Base-by-base conservation (phyloP, 2,797 vertebrate genomes). In the Microchirus variegatus region DNA sequence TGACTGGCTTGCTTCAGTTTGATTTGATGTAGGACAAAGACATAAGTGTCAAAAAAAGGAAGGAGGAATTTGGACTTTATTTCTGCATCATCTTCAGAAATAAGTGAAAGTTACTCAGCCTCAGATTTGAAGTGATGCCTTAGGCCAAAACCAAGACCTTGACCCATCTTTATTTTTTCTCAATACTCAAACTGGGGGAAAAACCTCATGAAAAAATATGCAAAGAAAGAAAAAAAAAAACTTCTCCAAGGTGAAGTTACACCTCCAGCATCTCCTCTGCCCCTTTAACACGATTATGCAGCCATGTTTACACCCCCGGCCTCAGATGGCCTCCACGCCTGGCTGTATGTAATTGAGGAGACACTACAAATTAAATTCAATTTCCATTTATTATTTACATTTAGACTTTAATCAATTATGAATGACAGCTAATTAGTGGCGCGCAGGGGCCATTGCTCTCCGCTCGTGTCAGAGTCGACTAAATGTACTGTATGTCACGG, bases 371-470 rank as follows among this genome's bases (percentile, higher is more conserved):
- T 87, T 88, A 90, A 83, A 88, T 72, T 75, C 62, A 17, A 68
- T 86, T 85, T 64, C 57, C 82, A 89, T 91, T 77, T 67, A 88
- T 91, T 87, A 91, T 91, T 90, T 85, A 85, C 80, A 63, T 86
- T 82, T 48, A 36, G 82, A 68, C 77, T 84, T 87, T 80, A 84
- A 92, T 92, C 81, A 92, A 85, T 91, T 86, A 90, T 89, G 82
- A 90, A 91, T 87, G 85, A 77, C 86, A 87, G 81, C 80, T 90
- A 91, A 90, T 91, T 92, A 89, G 88, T 63, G 71, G 56, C 17
- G 63, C 35, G 64, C 63, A 53, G 70, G 61, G 78, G 67, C 84
- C 78, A 86, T 83, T 77, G 49, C 73, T 89, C 77, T 83, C 64
- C 17, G 46, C 73, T n/a, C 0, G 70, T 75, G 86, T 87, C 88